Evolutionary conservation across 37 sponge, comb jelly and placozoan genomes (phyloP).

Genomic region (Tethya wilhelma): DNA sequence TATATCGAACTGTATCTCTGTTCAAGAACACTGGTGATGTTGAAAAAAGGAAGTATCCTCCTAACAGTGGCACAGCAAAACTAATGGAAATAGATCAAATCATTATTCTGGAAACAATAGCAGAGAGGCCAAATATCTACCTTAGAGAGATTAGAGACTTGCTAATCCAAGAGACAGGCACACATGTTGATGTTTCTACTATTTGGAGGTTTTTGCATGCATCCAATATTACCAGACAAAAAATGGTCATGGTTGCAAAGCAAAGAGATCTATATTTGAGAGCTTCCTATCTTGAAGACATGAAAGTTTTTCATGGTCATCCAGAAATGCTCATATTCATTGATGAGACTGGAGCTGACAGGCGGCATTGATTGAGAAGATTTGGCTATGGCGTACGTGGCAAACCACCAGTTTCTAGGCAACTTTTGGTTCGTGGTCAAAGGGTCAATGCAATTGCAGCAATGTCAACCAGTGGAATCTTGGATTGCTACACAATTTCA

Average conservation of each 20-base stretch:
- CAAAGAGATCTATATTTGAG: not conserved
- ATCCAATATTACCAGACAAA: not conserved
- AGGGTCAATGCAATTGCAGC: no score
- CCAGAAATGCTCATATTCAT: not conserved
- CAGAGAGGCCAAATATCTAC: not conserved
- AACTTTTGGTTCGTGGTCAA: not conserved
- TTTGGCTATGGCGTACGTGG: not conserved
- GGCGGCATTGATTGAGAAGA: not conserved
- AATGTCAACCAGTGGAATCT: not conserved
- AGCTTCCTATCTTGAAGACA: not conserved
- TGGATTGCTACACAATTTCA: not conserved
- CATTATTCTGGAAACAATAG: not conserved
- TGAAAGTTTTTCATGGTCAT: not conserved
- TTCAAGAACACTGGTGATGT: not conserved
- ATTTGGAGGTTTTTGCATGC: no score
- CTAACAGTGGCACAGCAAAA: not conserved
- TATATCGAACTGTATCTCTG: not conserved
- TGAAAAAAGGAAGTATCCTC: not conserved
- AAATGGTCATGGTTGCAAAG: not conserved
- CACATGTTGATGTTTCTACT: not conserved
- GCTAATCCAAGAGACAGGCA: not conserved
- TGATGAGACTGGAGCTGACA: no score
- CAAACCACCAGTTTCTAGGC: not conserved
- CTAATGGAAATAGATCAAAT: not conserved
- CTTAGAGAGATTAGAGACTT: not conserved